Base-by-base conservation (phyloP, 2,113 vertebrate genomes). In the Gadus chalcogrammus region DNA sequence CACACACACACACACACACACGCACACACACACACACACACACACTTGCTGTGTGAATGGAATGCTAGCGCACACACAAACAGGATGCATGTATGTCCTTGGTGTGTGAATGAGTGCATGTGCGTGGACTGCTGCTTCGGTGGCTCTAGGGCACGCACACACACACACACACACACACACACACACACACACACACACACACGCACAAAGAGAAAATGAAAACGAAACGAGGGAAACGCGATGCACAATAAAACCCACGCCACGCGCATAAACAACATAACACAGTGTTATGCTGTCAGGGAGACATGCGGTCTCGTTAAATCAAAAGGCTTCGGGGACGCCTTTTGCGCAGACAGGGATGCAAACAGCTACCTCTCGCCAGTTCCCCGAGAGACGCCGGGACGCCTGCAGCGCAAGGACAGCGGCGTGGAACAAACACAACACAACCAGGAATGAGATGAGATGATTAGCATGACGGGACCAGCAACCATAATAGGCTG, bases 291-390 rank as follows among this genome's bases (percentile, higher is more conserved):
- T 35, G 31, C 31, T 35, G 31, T 7, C 31, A 35, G 0, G 31
- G 31, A 35, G 31, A 35, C 31, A 35, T 4, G 6, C 31, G 0
- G 31, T 35, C 31, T 35, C 31, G 31, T 35, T 35, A 35, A 35
- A 35, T 35, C 31, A 35, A 35, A 35, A 35, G 31, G 31, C 31
- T 35, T 35, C 31, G 6, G 31, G 31, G 31, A 35, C 4, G 31
- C 4, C 6, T 35, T n/a, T n/a, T n/a, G n/a, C 31, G 58, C 13
- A 18, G 18, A 76, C 70, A 52, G 12, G 68, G 71, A 71, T 77
- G 71, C 75, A 84, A 82, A 83, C 82, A 70, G 75, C 84, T 93
- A 93, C 92, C 92, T 93, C 92, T 92, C 92, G 90, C 92, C 91
- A 93, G 88, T 92, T 93, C 73, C 91, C 91, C 78, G 91, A 61